Percentiles rank a stretch among this genome's conserved stretches.
phyloP scores from a whole-genome alignment of 2,113 vertebrate genomes.

The Ophthalmolycus amberensis region DNA sequence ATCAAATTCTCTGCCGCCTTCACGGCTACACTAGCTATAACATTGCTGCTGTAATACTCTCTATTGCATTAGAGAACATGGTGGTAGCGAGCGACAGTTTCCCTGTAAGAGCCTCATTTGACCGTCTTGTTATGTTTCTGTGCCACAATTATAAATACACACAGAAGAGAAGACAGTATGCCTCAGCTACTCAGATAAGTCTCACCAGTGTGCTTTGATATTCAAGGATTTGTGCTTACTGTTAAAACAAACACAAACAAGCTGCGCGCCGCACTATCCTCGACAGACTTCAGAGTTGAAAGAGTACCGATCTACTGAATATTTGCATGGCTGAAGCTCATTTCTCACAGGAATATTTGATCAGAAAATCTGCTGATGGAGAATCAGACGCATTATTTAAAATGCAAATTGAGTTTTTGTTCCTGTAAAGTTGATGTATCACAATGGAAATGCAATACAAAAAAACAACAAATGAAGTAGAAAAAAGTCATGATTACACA shows the following conservation, averaged over 20 bases:
- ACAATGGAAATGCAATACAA: slow-evolving; percentile 3
- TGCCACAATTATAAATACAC: slow-evolving; percentile 62
- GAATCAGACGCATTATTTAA: slow-evolving; percentile 31
- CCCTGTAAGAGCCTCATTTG: slow-evolving; percentile 26
- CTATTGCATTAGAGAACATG: slow-evolving; percentile 9
- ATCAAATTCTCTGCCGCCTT: not conserved
- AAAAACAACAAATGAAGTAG: not conserved
- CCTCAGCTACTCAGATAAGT: slow-evolving; percentile 47
- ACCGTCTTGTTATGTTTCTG: slow-evolving; percentile 58
- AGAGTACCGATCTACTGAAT: slow-evolving; percentile 46
- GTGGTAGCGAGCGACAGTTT: slow-evolving; percentile 32
- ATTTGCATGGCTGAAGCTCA: slow-evolving; percentile 49
- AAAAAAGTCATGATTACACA: not conserved
- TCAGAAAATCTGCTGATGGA: slow-evolving; percentile 52
- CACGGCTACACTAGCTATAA: not conserved
- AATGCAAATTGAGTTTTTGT: slow-evolving; percentile 41
- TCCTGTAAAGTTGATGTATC: not conserved
- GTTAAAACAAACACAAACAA: slow-evolving; percentile 55
- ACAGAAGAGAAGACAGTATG: slow-evolving; percentile 54
- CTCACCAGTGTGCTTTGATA: slow-evolving; percentile 65
- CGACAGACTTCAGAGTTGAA: slow-evolving; percentile 52
- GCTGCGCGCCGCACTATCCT: slow-evolving; percentile 31
- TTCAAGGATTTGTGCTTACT: slow-evolving; percentile 43
- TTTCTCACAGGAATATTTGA: slow-evolving; percentile 54
- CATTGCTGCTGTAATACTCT: not conserved